Evolutionary conservation across 1,140 invertebrate species (phyloP).

Genomic region (Macrobrachium rosenbergii): DNA sequence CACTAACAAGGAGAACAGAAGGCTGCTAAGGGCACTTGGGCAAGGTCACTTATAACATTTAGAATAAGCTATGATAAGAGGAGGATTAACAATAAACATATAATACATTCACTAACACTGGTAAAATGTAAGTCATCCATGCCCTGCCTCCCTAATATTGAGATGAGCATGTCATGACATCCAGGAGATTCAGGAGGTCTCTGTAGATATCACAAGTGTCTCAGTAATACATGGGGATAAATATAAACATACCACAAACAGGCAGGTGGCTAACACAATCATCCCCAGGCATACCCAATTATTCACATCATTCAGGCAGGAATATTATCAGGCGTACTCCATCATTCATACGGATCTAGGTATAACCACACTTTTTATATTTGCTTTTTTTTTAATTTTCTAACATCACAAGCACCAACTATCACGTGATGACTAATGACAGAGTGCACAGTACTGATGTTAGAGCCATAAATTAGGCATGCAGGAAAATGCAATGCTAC

Average conservation of each 20-base stretch:
- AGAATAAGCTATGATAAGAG: no score
- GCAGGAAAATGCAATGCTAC: constrained; percentile 17
- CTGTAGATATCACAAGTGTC: neutral
- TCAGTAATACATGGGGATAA: constrained; percentile 8
- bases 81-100: no score
- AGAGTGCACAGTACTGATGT: constrained; percentile 32
- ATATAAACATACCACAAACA: constrained; percentile 33
- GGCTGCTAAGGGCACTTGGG: neutral
- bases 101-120: no score
- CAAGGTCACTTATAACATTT: no score
- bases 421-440: constrained; percentile 44
- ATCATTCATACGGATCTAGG: constrained; percentile 49
- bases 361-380: constrained; percentile 62
- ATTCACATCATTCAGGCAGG: constrained; percentile 1
- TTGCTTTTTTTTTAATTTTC: constrained; percentile 46
- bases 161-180: neutral
- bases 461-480: constrained; percentile 28
- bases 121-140: no score
- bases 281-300: constrained; percentile 10
- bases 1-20: neutral
- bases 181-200: neutral
- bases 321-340: constrained; percentile 21
- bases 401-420: constrained; percentile 47
- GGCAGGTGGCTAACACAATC: constrained; percentile 12
- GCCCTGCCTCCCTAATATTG: no score